These are phyloP conservation scores for Epinephelus awoara DNA, from an alignment of 2,797 vertebrate species.

Conservation along the genomic window DNA sequence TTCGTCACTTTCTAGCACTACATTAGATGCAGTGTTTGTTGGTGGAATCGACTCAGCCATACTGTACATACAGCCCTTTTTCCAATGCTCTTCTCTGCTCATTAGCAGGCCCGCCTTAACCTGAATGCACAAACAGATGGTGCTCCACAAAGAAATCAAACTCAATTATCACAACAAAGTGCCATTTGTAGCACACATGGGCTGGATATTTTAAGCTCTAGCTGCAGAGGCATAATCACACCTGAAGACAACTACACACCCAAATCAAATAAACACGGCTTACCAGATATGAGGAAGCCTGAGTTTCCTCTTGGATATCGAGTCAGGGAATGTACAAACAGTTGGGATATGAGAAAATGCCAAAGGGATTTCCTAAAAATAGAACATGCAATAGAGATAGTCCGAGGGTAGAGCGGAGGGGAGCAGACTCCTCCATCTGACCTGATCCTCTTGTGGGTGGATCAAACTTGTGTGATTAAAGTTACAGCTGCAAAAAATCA, in stretches of 20 bases:
- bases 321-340: constrained; percentile 58
- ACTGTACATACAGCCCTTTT: constrained; percentile 17
- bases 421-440: constrained; percentile 27
- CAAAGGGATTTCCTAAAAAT: constrained; percentile 64
- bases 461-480: constrained; percentile 51
- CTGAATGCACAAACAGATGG: constrained; percentile 57
- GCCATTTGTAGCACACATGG: constrained; percentile 42
- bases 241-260: constrained; percentile 28
- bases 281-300: constrained; percentile 34
- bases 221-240: constrained; percentile 25
- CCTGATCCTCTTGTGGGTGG: constrained; percentile 40
- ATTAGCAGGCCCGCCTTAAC: constrained; percentile 61
- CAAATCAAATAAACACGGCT: constrained; percentile 47
- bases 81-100: constrained; percentile 41
- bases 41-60: constrained; percentile 11
- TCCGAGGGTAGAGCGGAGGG: constrained; percentile 20
- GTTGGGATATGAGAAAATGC: constrained; percentile 39
- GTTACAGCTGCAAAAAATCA: constrained; percentile 29
- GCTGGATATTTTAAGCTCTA: constrained; percentile 45
- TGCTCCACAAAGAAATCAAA: constrained; percentile 64
- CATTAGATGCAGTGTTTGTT: neutral
- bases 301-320: constrained; percentile 29
- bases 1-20: no score
- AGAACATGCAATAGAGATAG: constrained; percentile 51
- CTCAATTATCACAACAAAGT: constrained; percentile 73